Evolutionary conservation across 1,140 invertebrate species (phyloP).

Genomic region (Drosophila arawakana): DNA sequence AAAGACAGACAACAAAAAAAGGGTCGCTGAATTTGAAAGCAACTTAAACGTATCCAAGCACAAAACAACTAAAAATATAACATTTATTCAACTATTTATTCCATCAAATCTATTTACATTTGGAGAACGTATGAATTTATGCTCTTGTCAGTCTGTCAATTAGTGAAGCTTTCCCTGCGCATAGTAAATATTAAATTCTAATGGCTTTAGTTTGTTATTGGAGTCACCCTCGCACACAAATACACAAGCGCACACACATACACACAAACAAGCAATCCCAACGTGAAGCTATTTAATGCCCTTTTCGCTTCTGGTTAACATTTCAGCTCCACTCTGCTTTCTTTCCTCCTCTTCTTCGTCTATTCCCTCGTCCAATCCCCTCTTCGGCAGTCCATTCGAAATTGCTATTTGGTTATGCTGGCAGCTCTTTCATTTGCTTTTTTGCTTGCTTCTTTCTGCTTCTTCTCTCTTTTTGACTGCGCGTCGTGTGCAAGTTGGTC

Average conservation of each 20-base stretch:
- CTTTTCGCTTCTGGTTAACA: conserved; percentile 47
- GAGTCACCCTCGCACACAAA: conserved; percentile 48
- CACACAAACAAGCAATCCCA: conserved; percentile 19
- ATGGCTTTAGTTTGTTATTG: conserved; percentile 43
- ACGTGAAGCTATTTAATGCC: conserved; percentile 68
- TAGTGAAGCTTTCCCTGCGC: conserved; percentile 14
- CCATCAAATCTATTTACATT: conserved; percentile 8
- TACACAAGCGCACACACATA: conserved; percentile 11
- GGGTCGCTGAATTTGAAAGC: not conserved
- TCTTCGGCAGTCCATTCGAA: conserved; percentile 33
- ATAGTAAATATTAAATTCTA: conserved; percentile 14
- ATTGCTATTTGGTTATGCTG: conserved; percentile 75
- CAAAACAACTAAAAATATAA: conserved; percentile 14
- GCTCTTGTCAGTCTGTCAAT: conserved; percentile 34
- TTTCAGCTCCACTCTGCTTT: not conserved
- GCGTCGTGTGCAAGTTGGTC: conserved; percentile 77
- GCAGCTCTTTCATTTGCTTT: conserved; percentile 71
- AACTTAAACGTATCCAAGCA: not conserved
- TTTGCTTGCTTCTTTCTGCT: conserved; percentile 22
- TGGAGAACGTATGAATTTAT: conserved; percentile 10
- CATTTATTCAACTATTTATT: conserved; percentile 31
- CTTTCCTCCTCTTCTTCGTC: too few relatives aligned
- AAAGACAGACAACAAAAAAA: not conserved
- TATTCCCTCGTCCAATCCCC: not conserved
- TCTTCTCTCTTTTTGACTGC: conserved; percentile 37